These are phyloP conservation scores for Mimachlamys varia DNA, from an alignment of 2,888 invertebrate species.

Conservation along the genomic window DNA sequence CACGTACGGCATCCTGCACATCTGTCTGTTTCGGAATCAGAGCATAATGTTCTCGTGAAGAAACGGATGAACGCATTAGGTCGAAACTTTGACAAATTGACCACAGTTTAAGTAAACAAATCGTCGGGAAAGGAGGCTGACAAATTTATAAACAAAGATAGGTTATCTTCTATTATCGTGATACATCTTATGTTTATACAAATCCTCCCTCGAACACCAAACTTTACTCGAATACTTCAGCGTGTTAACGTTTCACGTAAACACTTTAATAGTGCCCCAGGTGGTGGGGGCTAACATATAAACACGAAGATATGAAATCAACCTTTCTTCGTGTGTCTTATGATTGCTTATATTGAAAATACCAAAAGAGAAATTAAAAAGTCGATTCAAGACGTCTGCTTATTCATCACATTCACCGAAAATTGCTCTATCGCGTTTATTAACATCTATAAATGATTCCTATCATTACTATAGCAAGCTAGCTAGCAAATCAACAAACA, in stretches of 20 bases:
- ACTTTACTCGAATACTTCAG: background rate
- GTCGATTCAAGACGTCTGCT: too few relatives aligned
- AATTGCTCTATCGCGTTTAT: too few relatives aligned
- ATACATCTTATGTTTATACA: background rate
- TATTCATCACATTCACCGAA: too few relatives aligned
- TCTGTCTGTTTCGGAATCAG: too few relatives aligned
- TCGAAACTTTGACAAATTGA: background rate
- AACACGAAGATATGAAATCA: background rate
- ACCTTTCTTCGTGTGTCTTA: too few relatives aligned
- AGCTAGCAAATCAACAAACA: too few relatives aligned
- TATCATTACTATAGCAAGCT: too few relatives aligned
- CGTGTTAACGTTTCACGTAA: too few relatives aligned
- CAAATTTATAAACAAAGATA: background rate
- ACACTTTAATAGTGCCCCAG: background rate
- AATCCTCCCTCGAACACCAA: background rate
- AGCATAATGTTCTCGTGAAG: background rate
- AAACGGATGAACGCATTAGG: background rate
- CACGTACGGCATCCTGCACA: too few relatives aligned
- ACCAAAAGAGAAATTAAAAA: too few relatives aligned
- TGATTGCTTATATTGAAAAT: too few relatives aligned
- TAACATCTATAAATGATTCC: too few relatives aligned
- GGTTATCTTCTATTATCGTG: background rate
- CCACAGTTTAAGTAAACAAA: background rate
- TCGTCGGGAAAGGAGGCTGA: background rate
- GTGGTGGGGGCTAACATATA: background rate